These are phyloP conservation scores for Hippolais icterina DNA, from an alignment of 2,113 vertebrate genomes.

Conservation along the genomic window DNA sequence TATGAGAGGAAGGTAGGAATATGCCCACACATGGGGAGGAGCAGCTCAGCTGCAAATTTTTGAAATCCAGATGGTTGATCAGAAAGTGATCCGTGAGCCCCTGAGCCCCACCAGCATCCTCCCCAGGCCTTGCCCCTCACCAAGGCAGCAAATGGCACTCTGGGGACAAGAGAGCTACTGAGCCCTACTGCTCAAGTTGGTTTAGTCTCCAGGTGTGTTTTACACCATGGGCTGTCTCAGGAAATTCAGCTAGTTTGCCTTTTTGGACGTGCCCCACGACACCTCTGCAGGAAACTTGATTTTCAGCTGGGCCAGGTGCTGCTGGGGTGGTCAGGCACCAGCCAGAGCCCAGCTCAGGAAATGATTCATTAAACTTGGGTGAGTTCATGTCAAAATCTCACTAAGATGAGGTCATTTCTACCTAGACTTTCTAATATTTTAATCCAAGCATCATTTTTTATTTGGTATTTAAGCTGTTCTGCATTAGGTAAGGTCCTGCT, in stretches of 20 bases:
- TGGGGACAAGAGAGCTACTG: fast-evolving
- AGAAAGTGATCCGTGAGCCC: neutral
- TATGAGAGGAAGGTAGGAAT: neutral
- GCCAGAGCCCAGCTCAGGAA: neutral
- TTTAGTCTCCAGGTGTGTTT: neutral
- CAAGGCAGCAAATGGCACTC: neutral
- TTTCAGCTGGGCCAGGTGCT: neutral
- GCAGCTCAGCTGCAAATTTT: neutral
- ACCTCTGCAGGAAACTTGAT: fast-evolving
- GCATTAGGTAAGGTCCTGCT: neutral
- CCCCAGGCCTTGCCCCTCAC: neutral
- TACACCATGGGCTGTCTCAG: neutral
- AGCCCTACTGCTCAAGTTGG: neutral
- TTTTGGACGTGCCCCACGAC: fast-evolving
- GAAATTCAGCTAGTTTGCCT: neutral
- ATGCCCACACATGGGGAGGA: neutral
- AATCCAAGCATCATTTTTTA: slow-evolving; percentile 8
- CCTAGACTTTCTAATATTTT: slow-evolving; percentile 22
- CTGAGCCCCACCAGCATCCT: neutral
- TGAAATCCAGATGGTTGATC: neutral
- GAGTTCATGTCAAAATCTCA: slow-evolving; percentile 2
- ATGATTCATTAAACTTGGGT: neutral
- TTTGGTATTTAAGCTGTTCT: neutral
- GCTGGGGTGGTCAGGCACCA: neutral
- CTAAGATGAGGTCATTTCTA: slow-evolving; percentile 26